phyloP scores from a whole-genome alignment of 1,140 invertebrate species.

The Samia ricini region DNA sequence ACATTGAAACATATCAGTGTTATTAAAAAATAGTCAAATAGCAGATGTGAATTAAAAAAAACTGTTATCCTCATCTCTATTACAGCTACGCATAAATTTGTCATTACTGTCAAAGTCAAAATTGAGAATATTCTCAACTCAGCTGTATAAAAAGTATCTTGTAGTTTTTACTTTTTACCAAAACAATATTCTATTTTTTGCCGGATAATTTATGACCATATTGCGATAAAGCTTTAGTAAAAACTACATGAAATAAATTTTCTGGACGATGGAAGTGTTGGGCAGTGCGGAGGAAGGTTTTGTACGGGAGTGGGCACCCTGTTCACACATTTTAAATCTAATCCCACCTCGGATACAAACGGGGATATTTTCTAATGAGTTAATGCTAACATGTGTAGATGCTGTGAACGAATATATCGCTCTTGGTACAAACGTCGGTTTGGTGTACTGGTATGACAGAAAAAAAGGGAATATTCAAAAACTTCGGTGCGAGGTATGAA shows the following conservation, averaged over 20 bases:
- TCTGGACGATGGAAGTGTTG: conserved; percentile 59
- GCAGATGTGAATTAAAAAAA: no score
- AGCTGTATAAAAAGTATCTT: no score
- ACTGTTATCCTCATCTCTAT: no score
- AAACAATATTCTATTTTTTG: not conserved
- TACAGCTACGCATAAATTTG: no score
- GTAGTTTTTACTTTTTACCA: no score
- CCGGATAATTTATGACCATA: conserved; percentile 7
- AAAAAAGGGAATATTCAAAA: conserved; percentile 86
- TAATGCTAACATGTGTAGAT: conserved; percentile 92
- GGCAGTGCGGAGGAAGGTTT: conserved; percentile 79
- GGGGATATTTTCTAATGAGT: conserved; percentile 87
- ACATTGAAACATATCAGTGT: no score
- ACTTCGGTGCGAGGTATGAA: conserved; percentile 86
- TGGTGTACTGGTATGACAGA: conserved; percentile 92
- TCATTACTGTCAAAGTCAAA: no score
- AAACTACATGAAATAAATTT: not conserved
- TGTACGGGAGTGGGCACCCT: conserved; percentile 89
- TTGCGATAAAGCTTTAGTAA: not conserved
- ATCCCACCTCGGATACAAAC: conserved; percentile 88
- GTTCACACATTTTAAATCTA: conserved; percentile 86
- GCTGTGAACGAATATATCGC: conserved; percentile 88
- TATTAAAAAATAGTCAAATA: no score
- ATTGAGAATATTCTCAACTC: no score
- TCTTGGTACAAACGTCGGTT: conserved; percentile 90